Conservation (phyloP, 2,113 vertebrate genomes). For the Clupea harengus region DNA sequence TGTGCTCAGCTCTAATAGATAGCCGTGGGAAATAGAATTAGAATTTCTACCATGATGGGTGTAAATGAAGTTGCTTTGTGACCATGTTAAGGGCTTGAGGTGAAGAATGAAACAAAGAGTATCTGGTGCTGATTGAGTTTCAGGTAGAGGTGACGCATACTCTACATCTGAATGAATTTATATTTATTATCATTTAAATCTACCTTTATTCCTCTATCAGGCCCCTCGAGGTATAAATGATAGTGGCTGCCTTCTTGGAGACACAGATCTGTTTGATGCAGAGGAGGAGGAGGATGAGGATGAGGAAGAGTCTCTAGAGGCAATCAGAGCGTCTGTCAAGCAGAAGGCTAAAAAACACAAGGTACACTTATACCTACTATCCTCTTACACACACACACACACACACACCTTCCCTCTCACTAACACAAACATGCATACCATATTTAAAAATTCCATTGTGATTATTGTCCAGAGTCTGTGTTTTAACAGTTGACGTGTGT, state of each 20-base stretch:
- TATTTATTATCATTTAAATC: neutral
- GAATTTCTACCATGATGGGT: neutral
- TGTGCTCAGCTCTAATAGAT: slow-evolving; percentile 32
- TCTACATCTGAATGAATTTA: neutral
- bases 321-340: slow-evolving; percentile 80
- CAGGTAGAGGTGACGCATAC: neutral
- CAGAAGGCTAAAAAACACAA: slow-evolving; percentile 78
- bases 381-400: neutral
- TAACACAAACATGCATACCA: neutral
- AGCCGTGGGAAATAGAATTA: neutral
- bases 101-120: neutral
- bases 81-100: neutral
- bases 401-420: neutral
- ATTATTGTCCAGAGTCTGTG: neutral
- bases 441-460: neutral
- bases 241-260: slow-evolving; percentile 84
- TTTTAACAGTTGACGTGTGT: neutral
- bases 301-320: slow-evolving; percentile 83
- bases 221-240: slow-evolving; percentile 71
- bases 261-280: slow-evolving; percentile 87
- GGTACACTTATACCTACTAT: slow-evolving; percentile 56
- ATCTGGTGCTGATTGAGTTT: neutral
- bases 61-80: neutral
- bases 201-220: slow-evolving; percentile 42
- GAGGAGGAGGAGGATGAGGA: slow-evolving; percentile 75